Percentiles rank a stretch among this genome's conserved stretches.
Evolutionary conservation across 1,140 invertebrate species (phyloP).

Genomic region (Calliopsis andreniformis): DNA sequence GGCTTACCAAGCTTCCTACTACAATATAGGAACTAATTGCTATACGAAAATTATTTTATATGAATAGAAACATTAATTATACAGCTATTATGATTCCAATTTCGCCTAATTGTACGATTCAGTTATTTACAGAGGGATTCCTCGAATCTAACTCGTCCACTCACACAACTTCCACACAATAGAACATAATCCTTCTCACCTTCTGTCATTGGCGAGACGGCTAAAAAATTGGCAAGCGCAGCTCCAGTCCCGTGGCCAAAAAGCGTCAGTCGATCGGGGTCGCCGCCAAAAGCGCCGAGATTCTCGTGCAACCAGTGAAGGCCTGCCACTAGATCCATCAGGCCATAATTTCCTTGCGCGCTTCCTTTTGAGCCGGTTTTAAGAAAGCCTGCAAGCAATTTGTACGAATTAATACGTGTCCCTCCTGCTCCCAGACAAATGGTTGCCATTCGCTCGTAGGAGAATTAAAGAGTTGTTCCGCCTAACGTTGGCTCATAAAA

Average conservation of each 20-base stretch:
- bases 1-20: no score
- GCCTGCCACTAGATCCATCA: slow-evolving; percentile 97
- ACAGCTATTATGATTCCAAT: no score
- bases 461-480: background rate
- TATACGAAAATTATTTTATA: no score
- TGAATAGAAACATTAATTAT: no score
- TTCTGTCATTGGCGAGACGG: slow-evolving; percentile 95
- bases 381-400: slow-evolving; percentile 86
- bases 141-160: no score
- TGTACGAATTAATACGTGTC: slow-evolving; percentile 14
- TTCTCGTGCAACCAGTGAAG: slow-evolving; percentile 96
- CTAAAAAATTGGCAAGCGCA: slow-evolving; percentile 95
- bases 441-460: background rate
- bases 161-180: background rate
- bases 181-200: slow-evolving; percentile 82
- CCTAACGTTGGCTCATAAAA: background rate
- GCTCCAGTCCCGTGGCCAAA: slow-evolving; percentile 97
- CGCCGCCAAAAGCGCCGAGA: slow-evolving; percentile 93
- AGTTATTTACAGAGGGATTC: no score
- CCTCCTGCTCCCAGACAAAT: background rate
- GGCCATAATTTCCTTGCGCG: slow-evolving; percentile 95
- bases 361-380: slow-evolving; percentile 92
- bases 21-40: no score
- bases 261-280: slow-evolving; percentile 93
- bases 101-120: no score